Evolutionary conservation across 2,888 invertebrate species (phyloP), one percentile per base, ranked within the genome.

Genomic region (Danaus chrysippus): DNA sequence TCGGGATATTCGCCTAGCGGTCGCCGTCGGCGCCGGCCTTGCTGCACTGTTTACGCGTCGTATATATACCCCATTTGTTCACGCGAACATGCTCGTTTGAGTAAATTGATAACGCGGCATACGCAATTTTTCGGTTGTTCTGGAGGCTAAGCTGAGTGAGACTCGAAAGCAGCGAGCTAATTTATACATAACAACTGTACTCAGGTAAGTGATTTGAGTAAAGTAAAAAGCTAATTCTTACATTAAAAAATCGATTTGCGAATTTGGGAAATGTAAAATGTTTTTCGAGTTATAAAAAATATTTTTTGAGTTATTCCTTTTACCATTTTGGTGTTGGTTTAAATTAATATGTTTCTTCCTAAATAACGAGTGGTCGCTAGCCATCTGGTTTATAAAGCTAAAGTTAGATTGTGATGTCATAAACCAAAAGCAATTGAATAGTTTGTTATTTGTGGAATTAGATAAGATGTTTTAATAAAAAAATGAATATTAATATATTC

Each of bases 321-420:
- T 58, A 52, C 42, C 54, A 64, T 44, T 46, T 56, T 61, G 41
- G 58, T 60, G 59, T 42, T 57, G 62, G 61, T 64, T 66, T 66
- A 63, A 58, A 64, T 63, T 69, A 73, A 72, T 74, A 72, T 73
- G 71, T 76, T 77, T 78, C 73, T 81, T 73, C 78, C 81, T 66
- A 75, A 82, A 86, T 84, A 84, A 83, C 80, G 83, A 87, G 81
- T 83, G 81, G 79, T 83, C 81, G 84, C 82, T 78, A 82, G 91
- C 89, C 90, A 91, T 91, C 90, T 91, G 90, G 90, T 84, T 87
- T 86, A 83, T 84, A 87, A 87, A 78, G 88, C 90, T 91, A 91
- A 89, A 90, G 86, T 91, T 91, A 91, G 90, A 87, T 85, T 87
- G 85, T 86, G 84, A 86, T 87, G 88, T 87, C 87, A 88, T 90